Base-by-base conservation (phyloP, 1,140 invertebrate genomes). In the Drosophila prosaltans region DNA sequence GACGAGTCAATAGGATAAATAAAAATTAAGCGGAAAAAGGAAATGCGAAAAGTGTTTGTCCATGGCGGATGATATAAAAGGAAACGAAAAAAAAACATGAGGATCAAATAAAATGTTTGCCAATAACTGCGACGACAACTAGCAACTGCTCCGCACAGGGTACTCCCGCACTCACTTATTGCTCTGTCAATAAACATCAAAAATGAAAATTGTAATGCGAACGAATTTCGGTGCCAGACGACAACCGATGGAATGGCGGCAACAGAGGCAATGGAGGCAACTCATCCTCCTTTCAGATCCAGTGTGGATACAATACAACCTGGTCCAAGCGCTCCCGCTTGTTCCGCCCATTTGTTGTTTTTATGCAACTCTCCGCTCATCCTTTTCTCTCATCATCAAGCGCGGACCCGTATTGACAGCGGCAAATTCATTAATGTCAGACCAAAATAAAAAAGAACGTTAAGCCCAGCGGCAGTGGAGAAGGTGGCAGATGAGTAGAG, bases 191-290 rank as follows among this genome's bases (percentile, higher is more conserved):
- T 89, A 85, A 81, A 89, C 84, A 89, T 89, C 85, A 89, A 89
- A 89, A 89, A 89, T 89, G 78, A 89, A 89, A 89, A 89, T 89
- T 89, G 84, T 89, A 89, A 89, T 89, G 64, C 82, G 82, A 88
- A 85, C 69, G 57, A 59, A 88, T 88, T 88, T 86, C 58, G 85
- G 58, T 51, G 45, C 6, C 57, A 40, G 32, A 59, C 57, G 57
- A 59, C 74, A 81, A 79, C 75, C 71, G 69, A 59, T 60, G 39
- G 32, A 41, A 16, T n/a, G n/a, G 8, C 6, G 28, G 32, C 32
- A 36, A 6, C 6, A 36, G 16, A 51, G 72, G 66, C 71, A 76
- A 70, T 68, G 72, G 83, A 64, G 72, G 71, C 8, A 48, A 16
- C 7, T 24, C 45, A 26, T 26, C 10, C 41, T 5, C 41, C 9